Base-by-base conservation (phyloP, 2,888 invertebrate genomes). In the Orchestes rusci region DNA sequence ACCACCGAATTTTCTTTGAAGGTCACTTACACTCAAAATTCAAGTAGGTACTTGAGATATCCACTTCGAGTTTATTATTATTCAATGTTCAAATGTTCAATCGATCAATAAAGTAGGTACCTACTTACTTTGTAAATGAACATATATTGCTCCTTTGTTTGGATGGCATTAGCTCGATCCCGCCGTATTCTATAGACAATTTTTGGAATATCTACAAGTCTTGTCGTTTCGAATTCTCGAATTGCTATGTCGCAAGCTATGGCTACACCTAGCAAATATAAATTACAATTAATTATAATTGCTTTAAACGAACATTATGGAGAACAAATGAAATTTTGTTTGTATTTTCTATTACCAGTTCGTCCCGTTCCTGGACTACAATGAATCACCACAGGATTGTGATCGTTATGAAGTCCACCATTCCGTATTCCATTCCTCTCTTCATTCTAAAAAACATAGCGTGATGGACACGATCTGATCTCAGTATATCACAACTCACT, bases 361-460 rank as follows among this genome's bases (percentile, higher is more conserved):
- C 94, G 77, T 1, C 93, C 94, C 33, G 93, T 93, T 54, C 94
- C 86, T 44, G 90, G 87, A 65, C 93, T 88, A 70, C 91, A 90
- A 66, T 86, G 84, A 51, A 88, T 79, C 54, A 86, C 79, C 60
- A 86, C 79, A 38, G 90, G 84, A 28, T 84, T 85, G 13, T 77
- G 73, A 61, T 73, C 65, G 31, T 43, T 54, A 8, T 53, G 23
- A 13, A 44, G 39, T 18, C 54, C 55, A 48, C 62, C 61, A 36
- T 50, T 56, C 8, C 57, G 46, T 37, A 54, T 55, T 31, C 59
- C 60, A 45, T 61, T 62, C n/a, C 48, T 46, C 23, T 49, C 56
- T 7, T 39, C 52, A 39, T 55, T 59, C 62, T 62, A 39, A 27
- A 57, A 55, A 16, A 39, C 5, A 7, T 16, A 33, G 17, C 33